Evolutionary conservation across 2,113 vertebrate genomes (phyloP).

Genomic region (Actenoides hombroni): DNA sequence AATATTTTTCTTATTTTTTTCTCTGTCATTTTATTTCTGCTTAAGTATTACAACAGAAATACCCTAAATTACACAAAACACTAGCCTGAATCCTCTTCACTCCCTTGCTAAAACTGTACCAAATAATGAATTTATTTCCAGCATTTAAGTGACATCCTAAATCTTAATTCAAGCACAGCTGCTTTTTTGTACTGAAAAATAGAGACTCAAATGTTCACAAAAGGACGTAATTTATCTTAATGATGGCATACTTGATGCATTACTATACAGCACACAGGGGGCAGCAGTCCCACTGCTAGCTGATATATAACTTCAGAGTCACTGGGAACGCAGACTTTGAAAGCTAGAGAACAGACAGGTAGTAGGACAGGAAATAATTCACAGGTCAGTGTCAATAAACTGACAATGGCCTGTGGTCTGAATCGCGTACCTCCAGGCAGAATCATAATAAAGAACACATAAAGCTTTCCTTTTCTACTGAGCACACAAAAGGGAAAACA

Average conservation of each 20-base stretch:
- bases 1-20: background rate
- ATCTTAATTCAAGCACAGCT: conserved; percentile 25
- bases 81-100: background rate
- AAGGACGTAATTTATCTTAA: conserved; percentile 59
- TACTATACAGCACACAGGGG: background rate
- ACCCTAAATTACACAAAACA: background rate
- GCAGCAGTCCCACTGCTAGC: conserved; percentile 26
- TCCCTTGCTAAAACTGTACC: conserved; percentile 4
- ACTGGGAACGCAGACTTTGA: conserved; percentile 20
- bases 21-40: background rate
- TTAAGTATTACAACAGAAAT: background rate
- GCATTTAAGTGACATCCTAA: background rate
- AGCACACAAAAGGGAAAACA: conserved; percentile 11
- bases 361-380: conserved; percentile 20
- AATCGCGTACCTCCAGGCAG: background rate
- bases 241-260: conserved; percentile 39
- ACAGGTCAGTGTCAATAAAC: conserved; percentile 33
- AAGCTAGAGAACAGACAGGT: conserved; percentile 36
- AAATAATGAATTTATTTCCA: conserved; percentile 23
- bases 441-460: background rate
- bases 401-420: background rate
- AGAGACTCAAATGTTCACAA: conserved; percentile 9
- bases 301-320: conserved; percentile 52
- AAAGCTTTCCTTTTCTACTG: conserved; percentile 1
- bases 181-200: conserved; percentile 28